Percentiles rank a stretch among this genome's conserved stretches.
Evolutionary conservation across 2,797 vertebrate species (phyloP).

Genomic region (Hydrolagus colliei): DNA sequence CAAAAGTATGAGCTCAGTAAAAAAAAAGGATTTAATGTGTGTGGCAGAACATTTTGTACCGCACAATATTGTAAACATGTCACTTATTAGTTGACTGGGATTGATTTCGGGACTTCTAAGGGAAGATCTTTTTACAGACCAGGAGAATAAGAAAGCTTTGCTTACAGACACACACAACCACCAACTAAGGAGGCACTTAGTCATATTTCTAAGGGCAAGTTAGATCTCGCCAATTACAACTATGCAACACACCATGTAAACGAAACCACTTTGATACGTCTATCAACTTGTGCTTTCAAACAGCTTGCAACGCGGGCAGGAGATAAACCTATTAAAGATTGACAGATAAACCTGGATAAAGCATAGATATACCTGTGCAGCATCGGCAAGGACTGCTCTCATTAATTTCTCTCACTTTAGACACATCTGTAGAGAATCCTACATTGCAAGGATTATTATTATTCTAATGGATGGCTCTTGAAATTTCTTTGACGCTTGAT

Average conservation of each 20-base stretch:
- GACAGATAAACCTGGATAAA: no score
- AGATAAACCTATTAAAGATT: no score
- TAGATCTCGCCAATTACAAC: no score
- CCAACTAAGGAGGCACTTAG: neutral
- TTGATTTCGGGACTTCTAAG: neutral
- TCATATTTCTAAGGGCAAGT: neutral
- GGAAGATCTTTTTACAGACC: neutral
- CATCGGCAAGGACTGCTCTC: neutral
- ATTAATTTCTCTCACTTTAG: neutral
- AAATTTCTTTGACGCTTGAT: neutral
- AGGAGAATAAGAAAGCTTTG: neutral
- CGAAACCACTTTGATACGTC: neutral
- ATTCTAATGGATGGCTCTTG: neutral
- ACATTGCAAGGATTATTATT: no score
- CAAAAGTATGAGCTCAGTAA: neutral
- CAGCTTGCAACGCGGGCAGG: no score
- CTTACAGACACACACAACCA: neutral
- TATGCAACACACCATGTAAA: no score
- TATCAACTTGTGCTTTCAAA: neutral
- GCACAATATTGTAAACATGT: neutral
- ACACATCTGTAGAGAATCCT: neutral
- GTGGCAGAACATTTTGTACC: neutral
- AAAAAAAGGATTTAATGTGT: neutral
- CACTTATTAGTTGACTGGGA: conserved; percentile 6
- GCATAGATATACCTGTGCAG: no score